These are phyloP conservation scores for Nasonia giraulti DNA, from an alignment of 1,140 invertebrate species.

Conservation along the genomic window DNA sequence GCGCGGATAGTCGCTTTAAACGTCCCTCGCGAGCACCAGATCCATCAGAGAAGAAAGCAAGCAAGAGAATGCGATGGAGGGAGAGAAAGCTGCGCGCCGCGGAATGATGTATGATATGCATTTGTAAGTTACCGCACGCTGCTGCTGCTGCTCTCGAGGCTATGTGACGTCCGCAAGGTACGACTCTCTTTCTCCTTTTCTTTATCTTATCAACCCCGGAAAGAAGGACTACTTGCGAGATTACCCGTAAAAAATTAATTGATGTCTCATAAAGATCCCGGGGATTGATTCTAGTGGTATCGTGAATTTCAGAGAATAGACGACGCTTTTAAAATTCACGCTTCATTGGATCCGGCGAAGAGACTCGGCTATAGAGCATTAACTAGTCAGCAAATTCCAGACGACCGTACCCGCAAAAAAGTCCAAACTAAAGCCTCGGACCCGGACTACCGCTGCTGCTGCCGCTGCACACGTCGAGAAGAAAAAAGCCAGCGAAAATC, in stretches of 20 bases:
- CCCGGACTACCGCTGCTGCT: background rate
- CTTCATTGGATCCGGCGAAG: background rate
- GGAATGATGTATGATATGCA: constrained; percentile 53
- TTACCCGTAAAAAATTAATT: background rate
- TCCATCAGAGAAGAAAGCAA: background rate
- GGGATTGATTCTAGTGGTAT: background rate
- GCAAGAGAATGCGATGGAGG: too few species aligned
- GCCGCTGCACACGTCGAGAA: background rate
- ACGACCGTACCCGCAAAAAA: background rate
- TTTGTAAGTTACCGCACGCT: constrained; percentile 48
- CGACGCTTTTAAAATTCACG: background rate
- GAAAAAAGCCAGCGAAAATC: constrained; percentile 34
- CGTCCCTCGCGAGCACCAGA: background rate
- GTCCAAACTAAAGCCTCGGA: constrained; percentile 1
- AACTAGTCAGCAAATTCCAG: background rate
- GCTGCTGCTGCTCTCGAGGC: background rate
- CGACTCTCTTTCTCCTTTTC: background rate
- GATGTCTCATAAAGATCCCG: background rate
- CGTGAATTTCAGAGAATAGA: too few species aligned
- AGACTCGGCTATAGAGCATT: background rate
- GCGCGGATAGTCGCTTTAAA: background rate
- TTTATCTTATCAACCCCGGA: background rate
- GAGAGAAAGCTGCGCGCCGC: too few species aligned
- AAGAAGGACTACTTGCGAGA: background rate
- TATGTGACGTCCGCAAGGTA: background rate